These are phyloP conservation scores for Exephanes ischioxanthus DNA, from an alignment of 2,888 invertebrate species.

Conservation along the genomic window DNA sequence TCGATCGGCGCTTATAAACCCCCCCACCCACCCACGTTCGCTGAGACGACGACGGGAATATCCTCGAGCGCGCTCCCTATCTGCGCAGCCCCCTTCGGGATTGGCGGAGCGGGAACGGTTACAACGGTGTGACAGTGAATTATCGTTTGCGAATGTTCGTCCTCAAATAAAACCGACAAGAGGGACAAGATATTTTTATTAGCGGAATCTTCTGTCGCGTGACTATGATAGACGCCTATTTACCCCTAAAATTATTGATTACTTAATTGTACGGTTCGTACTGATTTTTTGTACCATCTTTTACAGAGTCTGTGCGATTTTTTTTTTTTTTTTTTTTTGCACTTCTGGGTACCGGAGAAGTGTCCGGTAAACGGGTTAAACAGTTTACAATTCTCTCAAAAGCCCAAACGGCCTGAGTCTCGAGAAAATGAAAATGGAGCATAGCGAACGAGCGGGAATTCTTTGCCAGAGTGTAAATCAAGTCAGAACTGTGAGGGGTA, in stretches of 20 bases:
- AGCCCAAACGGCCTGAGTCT: not conserved
- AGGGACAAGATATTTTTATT: conserved; percentile 52
- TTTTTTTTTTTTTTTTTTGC: not conserved
- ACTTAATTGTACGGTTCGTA: conserved; percentile 43
- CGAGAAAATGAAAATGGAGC: conserved; percentile 62
- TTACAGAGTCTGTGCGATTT: not conserved
- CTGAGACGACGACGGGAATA: conserved; percentile 45
- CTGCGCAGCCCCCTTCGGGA: not conserved
- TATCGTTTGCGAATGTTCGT: conserved; percentile 47
- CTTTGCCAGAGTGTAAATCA: conserved; percentile 80
- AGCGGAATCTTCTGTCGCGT: conserved; percentile 53
- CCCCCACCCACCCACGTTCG: conserved; percentile 47
- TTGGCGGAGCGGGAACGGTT: not conserved
- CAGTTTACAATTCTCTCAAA: conserved; percentile 9
- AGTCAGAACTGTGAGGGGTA: conserved; percentile 71
- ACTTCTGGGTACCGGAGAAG: not conserved
- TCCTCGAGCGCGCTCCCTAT: conserved; percentile 2
- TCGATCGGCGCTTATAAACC: conserved; percentile 52
- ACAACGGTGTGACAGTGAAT: conserved; percentile 60
- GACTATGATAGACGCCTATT: conserved; percentile 56
- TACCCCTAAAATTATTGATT: conserved; percentile 53
- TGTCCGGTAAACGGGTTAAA: not conserved
- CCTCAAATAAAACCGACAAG: conserved; percentile 1
- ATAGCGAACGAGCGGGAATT: conserved; percentile 66
- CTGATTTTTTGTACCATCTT: conserved; percentile 5